Percentiles rank a stretch among this genome's conserved stretches.
These are phyloP conservation scores for Sarcophaga subvicina DNA, from an alignment of 2,888 invertebrate species.

Conservation along the genomic window DNA sequence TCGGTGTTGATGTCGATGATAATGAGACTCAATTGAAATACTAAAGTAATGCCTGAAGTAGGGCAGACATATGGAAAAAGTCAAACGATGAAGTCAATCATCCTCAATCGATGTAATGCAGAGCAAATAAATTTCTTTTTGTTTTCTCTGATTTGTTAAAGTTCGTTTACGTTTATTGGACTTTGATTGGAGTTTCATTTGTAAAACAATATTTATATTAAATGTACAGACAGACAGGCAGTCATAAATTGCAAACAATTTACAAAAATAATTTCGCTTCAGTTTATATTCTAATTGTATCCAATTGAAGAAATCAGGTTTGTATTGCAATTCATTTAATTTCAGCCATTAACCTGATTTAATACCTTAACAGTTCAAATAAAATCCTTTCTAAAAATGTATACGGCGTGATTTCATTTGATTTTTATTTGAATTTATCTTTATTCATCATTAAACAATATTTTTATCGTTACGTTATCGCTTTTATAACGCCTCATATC, in stretches of 20 bases:
- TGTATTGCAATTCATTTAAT: not conserved
- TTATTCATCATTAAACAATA: no score
- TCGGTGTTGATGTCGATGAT: constrained; percentile 29
- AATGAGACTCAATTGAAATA: not conserved
- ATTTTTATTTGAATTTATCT: no score
- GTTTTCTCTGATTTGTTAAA: constrained; percentile 28
- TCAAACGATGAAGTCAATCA: not conserved
- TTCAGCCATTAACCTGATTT: not conserved
- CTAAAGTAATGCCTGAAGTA: not conserved
- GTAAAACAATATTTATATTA: constrained; percentile 4
- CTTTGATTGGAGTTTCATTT: constrained; percentile 55
- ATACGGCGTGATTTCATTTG: no score
- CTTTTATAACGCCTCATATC: no score
- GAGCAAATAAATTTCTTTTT: constrained; percentile 38
- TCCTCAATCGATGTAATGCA: constrained; percentile 4
- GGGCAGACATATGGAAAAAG: not conserved
- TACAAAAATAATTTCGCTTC: constrained; percentile 1
- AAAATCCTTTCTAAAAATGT: no score
- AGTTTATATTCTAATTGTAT: not conserved
- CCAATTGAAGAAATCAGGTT: not conserved
- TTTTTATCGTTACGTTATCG: no score
- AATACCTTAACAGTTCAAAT: no score
- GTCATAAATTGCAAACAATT: constrained; percentile 32
- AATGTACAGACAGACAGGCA: not conserved
- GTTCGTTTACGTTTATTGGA: constrained; percentile 66